Percentiles rank a stretch among this genome's conserved stretches.
Conservation (phyloP, 2,113 vertebrate species). For the Rhombomys opimus region DNA sequence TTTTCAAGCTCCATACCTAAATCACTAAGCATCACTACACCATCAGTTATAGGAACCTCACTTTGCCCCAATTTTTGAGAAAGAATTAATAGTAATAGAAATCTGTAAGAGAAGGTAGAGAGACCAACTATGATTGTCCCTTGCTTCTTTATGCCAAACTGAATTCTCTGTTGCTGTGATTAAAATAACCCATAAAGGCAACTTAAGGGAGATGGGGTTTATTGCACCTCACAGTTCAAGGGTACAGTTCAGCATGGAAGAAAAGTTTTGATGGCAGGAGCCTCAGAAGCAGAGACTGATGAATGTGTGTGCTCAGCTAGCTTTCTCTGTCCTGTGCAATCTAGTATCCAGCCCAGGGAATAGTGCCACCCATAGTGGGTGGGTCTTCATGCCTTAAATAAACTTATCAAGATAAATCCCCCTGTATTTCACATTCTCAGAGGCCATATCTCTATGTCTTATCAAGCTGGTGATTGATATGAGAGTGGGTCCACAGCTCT, state of each 20-base stretch:
- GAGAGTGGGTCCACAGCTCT: rapidly evolving
- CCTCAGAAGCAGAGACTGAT: not conserved
- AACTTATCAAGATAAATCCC: too few species aligned
- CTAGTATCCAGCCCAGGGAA: not conserved
- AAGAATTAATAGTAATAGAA: not conserved
- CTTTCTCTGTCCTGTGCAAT: not conserved
- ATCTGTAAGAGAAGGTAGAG: not conserved
- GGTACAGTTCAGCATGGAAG: not conserved
- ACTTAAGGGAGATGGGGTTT: not conserved
- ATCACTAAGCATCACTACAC: not conserved
- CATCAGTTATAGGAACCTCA: rapidly evolving
- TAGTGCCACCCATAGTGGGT: not conserved
- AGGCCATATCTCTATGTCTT: not conserved
- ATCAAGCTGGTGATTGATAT: not conserved
- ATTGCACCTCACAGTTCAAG: not conserved
- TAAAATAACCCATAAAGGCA: not conserved
- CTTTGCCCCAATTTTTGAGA: not conserved
- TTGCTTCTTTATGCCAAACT: not conserved
- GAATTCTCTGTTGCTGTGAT: not conserved
- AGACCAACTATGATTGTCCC: not conserved
- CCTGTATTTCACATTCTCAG: too few species aligned
- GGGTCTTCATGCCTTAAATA: too few species aligned
- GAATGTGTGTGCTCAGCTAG: not conserved
- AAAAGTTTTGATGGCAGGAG: not conserved
- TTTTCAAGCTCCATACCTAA: not conserved